Base-by-base conservation (phyloP, 2,113 vertebrate species). In the Lucifuga dentata region DNA sequence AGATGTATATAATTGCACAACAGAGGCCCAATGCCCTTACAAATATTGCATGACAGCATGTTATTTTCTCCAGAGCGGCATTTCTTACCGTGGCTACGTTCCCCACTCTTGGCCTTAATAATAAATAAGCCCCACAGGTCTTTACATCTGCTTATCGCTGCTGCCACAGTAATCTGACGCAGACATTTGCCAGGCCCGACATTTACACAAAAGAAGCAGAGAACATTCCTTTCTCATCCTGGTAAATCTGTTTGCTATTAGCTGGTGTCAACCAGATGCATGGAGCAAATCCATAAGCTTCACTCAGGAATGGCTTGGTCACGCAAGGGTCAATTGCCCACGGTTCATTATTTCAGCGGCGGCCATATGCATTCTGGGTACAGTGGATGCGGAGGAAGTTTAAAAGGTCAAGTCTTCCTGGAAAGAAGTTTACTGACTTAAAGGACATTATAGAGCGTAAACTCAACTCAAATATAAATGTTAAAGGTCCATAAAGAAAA, bases 231-330 rank as follows among this genome's bases (percentile, higher is more conserved):
- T 77, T 73, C 73, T 52, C 75, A 64, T 87, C 69, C 67, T 32
- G 55, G 68, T 76, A 66, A 79, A 84, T 87, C 83, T 89, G 90
- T 80, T 87, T 51, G 73, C 70, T 56, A 87, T 92, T 89, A 91
- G 23, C 44, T 24, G 8, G 41, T 88, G 83, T 83, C 76, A 69
- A 48, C 55, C 66, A 75, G 60, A 68, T 64, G 75, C 51, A 69
- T 10, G 21, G 62, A 81, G 55, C 40, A 50, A 74, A 90, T 84
- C 78, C 58, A 78, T 81, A 75, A 29, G 72, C 78, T 78, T 84
- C 48, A 71, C 74, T 80, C 61, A 80, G 81, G 78, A 89, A 84
- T 68, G 78, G 44, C 40, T 50, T 76, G 82, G 80, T 85, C 83
- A 82, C 32, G 61, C 29, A 59, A 16, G 56, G 82, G 87, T 89